Evolutionary conservation across 2,797 vertebrate species (phyloP), one percentile per base, ranked within the genome.

Genomic region (Pantherophis alleghaniensis): DNA sequence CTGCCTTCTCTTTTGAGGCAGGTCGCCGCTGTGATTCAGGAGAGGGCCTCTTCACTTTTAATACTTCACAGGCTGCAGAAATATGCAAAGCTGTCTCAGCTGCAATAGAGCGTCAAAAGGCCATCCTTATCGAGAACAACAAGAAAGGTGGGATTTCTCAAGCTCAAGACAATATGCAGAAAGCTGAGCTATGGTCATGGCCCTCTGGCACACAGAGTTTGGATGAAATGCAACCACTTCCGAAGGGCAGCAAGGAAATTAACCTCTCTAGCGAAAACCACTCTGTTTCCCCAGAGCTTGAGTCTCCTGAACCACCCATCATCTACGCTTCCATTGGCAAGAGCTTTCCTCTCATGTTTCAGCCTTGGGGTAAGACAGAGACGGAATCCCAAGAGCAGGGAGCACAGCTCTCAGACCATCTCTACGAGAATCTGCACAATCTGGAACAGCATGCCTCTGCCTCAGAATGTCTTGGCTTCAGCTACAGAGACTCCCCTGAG

Each of bases 1-100:
- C 95, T 0, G 95, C 98, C 42, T 98, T 99, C 96, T 98, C 98
- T 95, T 98, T 99, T 0, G 98, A 99, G 96, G 98, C 98, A 0
- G 98, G 99, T 63, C 98, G 98, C 18, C 98, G 98, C 92, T 99
- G 98, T n/a, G 97, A 98, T 74, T 98, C 99, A 0, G 99, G 99
- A 0, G 98, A 98, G 91, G 99, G 98, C 57, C 89, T 98, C 86
- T 99, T 99, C 91, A 98, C 97, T 95, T 99, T 99, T 97, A 96
- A 97, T 96, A 98, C 98, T 66, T 95, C 93, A 0, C 95, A 97
- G 0, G 98, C 98, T 4, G 83, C 53, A 0, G 97, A 98, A 93
- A 98, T 99, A 94, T 98, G 98, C 93, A 94, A 95, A 6, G 93
- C 96, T 0, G 97, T 98, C 90, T 96, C 98, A 0, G 92, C 97